phyloP scores from a whole-genome alignment of 2,113 vertebrate species.

The Mobula birostris region DNA sequence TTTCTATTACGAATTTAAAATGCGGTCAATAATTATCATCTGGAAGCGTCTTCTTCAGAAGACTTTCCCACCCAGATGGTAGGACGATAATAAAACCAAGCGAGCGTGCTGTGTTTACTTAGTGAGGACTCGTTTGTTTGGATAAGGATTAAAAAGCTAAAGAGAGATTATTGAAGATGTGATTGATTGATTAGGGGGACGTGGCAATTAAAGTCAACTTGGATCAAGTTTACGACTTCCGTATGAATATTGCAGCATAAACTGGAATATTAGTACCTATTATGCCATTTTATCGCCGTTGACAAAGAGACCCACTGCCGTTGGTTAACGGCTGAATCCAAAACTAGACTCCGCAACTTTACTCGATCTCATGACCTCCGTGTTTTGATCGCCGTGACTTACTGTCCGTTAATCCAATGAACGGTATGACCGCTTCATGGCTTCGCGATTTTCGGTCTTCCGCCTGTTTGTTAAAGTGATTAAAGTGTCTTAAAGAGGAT shows the following conservation, averaged over 20 bases:
- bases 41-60: neutral
- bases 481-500: neutral
- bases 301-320: neutral
- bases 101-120: slow-evolving; percentile 5
- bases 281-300: neutral
- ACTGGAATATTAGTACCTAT: no score
- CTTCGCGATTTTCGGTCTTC: neutral
- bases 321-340: neutral
- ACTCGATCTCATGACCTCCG: neutral
- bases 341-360: no score
- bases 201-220: neutral
- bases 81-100: slow-evolving; percentile 12
- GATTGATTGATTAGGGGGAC: neutral
- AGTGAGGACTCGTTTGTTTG: slow-evolving; percentile 18
- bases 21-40: neutral
- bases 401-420: slow-evolving; percentile 22
- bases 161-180: slow-evolving; percentile 18
- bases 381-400: neutral
- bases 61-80: neutral
- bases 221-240: slow-evolving; percentile 23
- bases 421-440: neutral
- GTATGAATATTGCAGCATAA: neutral
- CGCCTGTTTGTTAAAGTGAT: neutral
- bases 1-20: neutral
- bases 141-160: slow-evolving; percentile 30